phyloP scores from a whole-genome alignment of 2,888 invertebrate genomes.

The Coelopa pilipes region DNA sequence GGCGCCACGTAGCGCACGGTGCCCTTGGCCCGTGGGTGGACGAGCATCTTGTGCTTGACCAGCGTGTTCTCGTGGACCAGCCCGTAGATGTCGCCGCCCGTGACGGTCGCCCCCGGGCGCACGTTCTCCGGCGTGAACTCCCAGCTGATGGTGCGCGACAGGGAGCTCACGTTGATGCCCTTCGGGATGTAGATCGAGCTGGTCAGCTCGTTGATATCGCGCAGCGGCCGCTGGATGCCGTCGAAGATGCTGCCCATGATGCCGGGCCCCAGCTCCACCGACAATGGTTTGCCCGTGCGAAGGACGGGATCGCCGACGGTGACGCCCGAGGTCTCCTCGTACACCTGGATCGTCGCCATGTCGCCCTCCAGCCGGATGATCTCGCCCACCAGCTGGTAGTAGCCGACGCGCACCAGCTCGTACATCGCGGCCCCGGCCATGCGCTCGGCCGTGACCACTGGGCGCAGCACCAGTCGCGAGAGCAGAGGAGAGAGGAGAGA shows the following conservation, averaged over 20 bases:
- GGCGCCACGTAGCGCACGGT: conserved; percentile 95
- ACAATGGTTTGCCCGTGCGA: conserved; percentile 97
- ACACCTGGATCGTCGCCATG: conserved; percentile 99
- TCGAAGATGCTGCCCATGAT: conserved; percentile 99
- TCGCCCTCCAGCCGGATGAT: conserved; percentile 99
- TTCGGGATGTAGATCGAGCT: conserved; percentile 99
- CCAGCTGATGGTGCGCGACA: conserved; percentile 85
- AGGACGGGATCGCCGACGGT: conserved; percentile 99
- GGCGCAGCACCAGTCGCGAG: conserved; percentile 43
- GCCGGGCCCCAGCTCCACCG: conserved; percentile 98
- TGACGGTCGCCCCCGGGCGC: conserved; percentile 93
- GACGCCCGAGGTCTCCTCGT: conserved; percentile 96
- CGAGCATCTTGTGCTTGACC: conserved; percentile 94
- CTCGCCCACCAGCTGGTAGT: conserved; percentile 97
- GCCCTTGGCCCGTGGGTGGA: conserved; percentile 95
- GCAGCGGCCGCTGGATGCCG: conserved; percentile 98
- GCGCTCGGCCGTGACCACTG: conserved; percentile 96
- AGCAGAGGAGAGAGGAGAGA: not conserved
- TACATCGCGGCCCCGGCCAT: conserved; percentile 99
- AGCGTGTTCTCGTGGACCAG: conserved; percentile 96
- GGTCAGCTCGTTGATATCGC: conserved; percentile 92
- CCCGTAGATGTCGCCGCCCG: conserved; percentile 97
- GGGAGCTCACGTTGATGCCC: conserved; percentile 92
- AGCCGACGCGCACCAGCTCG: conserved; percentile 98
- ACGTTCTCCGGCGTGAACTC: conserved; percentile 87